These are phyloP conservation scores for Drosophila cardini DNA, from an alignment of 1,140 invertebrate species.

Conservation along the genomic window DNA sequence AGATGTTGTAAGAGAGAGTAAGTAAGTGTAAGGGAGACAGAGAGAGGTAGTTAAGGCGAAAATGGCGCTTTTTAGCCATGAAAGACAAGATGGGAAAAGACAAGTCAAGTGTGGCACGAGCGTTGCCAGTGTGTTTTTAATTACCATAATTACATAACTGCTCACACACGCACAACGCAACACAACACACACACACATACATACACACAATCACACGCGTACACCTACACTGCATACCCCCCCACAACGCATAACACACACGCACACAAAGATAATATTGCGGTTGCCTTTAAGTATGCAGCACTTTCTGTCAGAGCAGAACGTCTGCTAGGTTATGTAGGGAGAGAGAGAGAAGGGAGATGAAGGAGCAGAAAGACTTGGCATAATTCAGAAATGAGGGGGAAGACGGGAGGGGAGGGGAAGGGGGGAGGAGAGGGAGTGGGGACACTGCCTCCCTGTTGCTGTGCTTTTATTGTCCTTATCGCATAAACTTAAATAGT, in stretches of 20 bases:
- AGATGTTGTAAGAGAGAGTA: not conserved
- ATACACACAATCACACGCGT: slow-evolving; percentile 12
- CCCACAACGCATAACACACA: slow-evolving; percentile 17
- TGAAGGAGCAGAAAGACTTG: not conserved
- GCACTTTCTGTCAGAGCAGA: slow-evolving; percentile 38
- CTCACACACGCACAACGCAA: slow-evolving; percentile 38
- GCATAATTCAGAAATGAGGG: slow-evolving; percentile 10
- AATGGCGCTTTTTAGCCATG: slow-evolving; percentile 60
- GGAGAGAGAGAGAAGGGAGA: not conserved
- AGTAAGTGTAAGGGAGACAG: no score
- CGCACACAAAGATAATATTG: slow-evolving; percentile 47
- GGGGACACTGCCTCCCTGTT: slow-evolving; percentile 18
- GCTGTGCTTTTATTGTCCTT: slow-evolving; percentile 71
- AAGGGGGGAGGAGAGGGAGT: not conserved
- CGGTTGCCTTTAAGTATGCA: slow-evolving; percentile 72
- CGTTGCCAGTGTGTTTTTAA: slow-evolving; percentile 66
- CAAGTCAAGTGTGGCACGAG: slow-evolving; percentile 49
- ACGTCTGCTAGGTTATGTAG: slow-evolving; percentile 11
- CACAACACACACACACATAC: slow-evolving; percentile 15
- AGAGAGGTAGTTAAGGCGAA: slow-evolving; percentile 32
- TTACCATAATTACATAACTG: slow-evolving; percentile 82
- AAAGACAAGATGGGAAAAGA: slow-evolving; percentile 50
- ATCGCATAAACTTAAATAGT: slow-evolving; percentile 81
- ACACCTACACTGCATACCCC: slow-evolving; percentile 30
- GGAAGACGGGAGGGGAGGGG: not conserved